phyloP scores from a whole-genome alignment of 1,140 invertebrate genomes.

The Habropoda laboriosa region DNA sequence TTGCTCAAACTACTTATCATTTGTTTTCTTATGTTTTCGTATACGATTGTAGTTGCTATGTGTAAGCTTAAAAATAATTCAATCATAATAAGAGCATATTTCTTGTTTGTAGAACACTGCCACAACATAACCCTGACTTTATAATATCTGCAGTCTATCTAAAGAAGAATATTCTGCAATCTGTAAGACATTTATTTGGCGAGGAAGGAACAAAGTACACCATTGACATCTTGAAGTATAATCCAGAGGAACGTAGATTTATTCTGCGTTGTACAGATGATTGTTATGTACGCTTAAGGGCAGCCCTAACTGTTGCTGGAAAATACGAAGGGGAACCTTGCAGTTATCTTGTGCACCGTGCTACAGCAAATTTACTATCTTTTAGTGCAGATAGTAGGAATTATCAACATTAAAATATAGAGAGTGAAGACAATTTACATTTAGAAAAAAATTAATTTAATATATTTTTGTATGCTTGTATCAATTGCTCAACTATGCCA shows the following conservation, averaged over 20 bases:
- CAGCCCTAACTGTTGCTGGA: constrained; percentile 83
- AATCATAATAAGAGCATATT: background rate
- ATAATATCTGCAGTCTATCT: constrained; percentile 80
- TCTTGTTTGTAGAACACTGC: constrained; percentile 81
- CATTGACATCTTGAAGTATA: constrained; percentile 84
- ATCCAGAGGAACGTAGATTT: constrained; percentile 77
- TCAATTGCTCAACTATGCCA: constrained; percentile 73
- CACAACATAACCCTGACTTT: constrained; percentile 68
- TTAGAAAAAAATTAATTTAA: background rate
- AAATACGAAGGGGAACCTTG: constrained; percentile 82
- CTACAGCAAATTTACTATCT: constrained; percentile 79
- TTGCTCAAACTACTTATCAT: background rate
- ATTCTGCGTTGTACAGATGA: constrained; percentile 83
- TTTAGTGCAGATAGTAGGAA: constrained; percentile 73
- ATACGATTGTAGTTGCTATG: background rate
- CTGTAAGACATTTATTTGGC: constrained; percentile 83
- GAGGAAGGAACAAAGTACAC: constrained; percentile 82
- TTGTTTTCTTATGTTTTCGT: constrained; percentile 23
- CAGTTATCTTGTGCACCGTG: constrained; percentile 83
- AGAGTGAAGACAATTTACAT: background rate
- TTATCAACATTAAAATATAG: constrained; percentile 69
- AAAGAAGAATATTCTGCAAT: constrained; percentile 83
- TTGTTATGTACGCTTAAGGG: constrained; percentile 83
- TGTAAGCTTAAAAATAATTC: too few species aligned
- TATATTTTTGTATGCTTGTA: constrained; percentile 3